Conservation (phyloP, 1,140 invertebrate species). For the Ptiloglossa arizonensis region DNA sequence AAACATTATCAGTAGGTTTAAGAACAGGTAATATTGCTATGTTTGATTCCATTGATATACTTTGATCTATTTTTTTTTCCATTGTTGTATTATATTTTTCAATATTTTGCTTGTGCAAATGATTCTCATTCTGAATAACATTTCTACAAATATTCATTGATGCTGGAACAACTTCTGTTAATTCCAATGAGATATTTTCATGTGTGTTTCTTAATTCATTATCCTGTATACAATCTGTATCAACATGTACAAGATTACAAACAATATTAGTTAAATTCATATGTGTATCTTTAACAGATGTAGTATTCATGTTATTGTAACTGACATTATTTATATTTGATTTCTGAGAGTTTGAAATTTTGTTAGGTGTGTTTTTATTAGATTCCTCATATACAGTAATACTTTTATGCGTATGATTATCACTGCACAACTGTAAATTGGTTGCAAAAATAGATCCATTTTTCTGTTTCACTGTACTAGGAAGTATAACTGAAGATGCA, state of each 20-base stretch:
- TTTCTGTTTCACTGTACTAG: background rate
- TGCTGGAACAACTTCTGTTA: slow-evolving; percentile 27
- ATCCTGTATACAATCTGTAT: slow-evolving; percentile 7
- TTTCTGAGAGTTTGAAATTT: background rate
- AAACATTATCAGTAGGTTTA: slow-evolving; percentile 10
- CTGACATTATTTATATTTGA: slow-evolving; percentile 4
- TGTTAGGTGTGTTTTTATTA: background rate
- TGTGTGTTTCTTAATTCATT: background rate
- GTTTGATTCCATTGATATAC: slow-evolving; percentile 40
- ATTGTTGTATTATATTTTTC: background rate
- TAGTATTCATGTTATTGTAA: slow-evolving; percentile 13
- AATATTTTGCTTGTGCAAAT: background rate
- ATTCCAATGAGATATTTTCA: slow-evolving; percentile 38
- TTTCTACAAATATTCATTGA: background rate
- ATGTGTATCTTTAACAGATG: slow-evolving; percentile 4
- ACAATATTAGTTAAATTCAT: slow-evolving; percentile 41
- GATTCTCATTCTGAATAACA: background rate
- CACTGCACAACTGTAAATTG: slow-evolving; percentile 5
- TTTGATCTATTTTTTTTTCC: background rate
- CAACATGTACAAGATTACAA: background rate
- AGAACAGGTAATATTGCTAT: background rate
- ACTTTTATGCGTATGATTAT: background rate
- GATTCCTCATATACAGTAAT: slow-evolving; percentile 23
- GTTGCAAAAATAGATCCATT: background rate
- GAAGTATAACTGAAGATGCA: background rate